Percentiles rank a stretch among this genome's conserved stretches.
Conservation (phyloP, 2,113 vertebrate species). For the Petromus typicus region DNA sequence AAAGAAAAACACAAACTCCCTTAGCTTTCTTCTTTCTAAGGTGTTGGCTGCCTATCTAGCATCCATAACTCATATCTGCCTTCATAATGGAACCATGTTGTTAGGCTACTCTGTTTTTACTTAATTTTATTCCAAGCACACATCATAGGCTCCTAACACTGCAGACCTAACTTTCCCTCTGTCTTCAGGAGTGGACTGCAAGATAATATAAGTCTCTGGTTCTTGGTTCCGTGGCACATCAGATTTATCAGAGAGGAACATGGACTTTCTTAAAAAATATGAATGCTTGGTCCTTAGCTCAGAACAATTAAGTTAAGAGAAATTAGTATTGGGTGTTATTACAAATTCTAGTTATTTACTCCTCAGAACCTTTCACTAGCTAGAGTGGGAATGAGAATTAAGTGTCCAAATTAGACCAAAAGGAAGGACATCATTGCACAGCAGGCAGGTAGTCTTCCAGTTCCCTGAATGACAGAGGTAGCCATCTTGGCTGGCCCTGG, state of each 20-base stretch:
- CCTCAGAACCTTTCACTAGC: background rate
- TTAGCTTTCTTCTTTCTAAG: background rate
- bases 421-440: background rate
- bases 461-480: accelerated
- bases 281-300: background rate
- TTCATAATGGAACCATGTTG: background rate
- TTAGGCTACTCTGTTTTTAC: background rate
- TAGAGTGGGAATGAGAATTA: background rate
- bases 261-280: background rate
- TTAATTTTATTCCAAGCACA: background rate
- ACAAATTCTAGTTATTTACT: background rate
- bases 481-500: background rate
- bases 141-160: accelerated
- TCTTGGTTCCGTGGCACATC: background rate
- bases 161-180: background rate
- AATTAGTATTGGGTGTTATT: too few species aligned
- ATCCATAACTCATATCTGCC: background rate
- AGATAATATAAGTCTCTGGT: background rate
- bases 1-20: background rate
- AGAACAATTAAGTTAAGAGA: background rate
- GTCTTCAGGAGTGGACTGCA: background rate
- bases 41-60: background rate
- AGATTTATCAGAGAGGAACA: background rate
- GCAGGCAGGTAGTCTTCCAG: background rate
- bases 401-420: background rate